Percentiles rank a stretch among this genome's conserved stretches.
These are phyloP conservation scores for Scotopteryx bipunctaria DNA, from an alignment of 2,888 invertebrate species.

Conservation along the genomic window DNA sequence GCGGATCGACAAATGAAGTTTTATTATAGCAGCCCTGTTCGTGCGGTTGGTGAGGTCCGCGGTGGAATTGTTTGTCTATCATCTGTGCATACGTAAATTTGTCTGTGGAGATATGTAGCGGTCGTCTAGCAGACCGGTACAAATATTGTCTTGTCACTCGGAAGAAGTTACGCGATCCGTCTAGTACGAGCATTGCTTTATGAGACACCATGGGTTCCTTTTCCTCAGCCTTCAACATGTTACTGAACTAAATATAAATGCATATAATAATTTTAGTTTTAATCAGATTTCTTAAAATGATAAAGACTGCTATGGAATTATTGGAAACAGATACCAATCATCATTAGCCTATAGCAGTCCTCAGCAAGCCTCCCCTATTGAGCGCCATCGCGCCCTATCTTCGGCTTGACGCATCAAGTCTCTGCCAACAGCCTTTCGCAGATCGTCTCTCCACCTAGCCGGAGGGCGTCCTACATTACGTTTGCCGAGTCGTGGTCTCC, in stretches of 20 bases:
- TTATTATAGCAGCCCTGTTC: slow-evolving; percentile 51
- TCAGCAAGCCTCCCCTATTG: too few relatives aligned
- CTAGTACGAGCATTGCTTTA: slow-evolving; percentile 64
- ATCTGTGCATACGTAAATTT: slow-evolving; percentile 71
- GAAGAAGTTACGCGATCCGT: slow-evolving; percentile 67
- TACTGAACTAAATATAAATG: too few relatives aligned
- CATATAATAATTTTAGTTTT: neutral
- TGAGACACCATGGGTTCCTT: slow-evolving; percentile 53
- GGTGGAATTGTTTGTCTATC: slow-evolving; percentile 65
- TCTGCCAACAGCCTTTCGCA: too few relatives aligned
- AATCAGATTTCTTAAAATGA: neutral
- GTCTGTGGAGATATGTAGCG: slow-evolving; percentile 63
- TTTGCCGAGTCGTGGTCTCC: too few relatives aligned
- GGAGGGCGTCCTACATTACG: too few relatives aligned
- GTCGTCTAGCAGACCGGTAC: slow-evolving; percentile 61
- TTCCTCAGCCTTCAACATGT: neutral
- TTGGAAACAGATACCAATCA: neutral
- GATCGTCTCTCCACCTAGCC: too few relatives aligned
- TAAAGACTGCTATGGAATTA: neutral
- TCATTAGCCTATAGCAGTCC: too few relatives aligned
- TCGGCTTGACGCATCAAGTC: too few relatives aligned
- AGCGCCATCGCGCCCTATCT: too few relatives aligned
- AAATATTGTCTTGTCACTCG: slow-evolving; percentile 80
- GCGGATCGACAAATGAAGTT: slow-evolving; percentile 58
- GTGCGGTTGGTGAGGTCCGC: slow-evolving; percentile 51